A percentile compares a stretch with the other conserved stretches of the same genome.
Conservation (phyloP, 2,113 vertebrate species). For the Pristiophorus japonicus region DNA sequence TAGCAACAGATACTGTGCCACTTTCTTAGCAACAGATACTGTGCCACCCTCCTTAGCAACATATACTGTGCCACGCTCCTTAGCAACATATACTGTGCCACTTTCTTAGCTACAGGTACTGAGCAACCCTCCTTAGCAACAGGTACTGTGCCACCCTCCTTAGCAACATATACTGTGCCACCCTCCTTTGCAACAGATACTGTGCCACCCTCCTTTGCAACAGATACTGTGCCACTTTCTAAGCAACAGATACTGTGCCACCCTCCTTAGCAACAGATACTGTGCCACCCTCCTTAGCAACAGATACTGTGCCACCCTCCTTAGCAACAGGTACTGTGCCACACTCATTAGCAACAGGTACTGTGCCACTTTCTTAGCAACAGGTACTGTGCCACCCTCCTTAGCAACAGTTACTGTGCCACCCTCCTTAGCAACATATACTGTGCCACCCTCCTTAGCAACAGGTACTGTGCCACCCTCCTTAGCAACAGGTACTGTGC, state of each 20-base stretch:
- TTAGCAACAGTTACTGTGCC: not conserved
- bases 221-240: not conserved
- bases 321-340: not conserved
- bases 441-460: not conserved
- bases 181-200: not conserved
- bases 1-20: not conserved
- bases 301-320: not conserved
- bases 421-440: not conserved
- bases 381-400: slow-evolving; percentile 63
- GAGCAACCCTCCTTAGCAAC: not conserved
- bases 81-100: not conserved
- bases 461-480: not conserved
- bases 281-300: not conserved
- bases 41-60: slow-evolving; percentile 57
- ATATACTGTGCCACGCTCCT: slow-evolving; percentile 59
- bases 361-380: slow-evolving; percentile 52
- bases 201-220: not conserved
- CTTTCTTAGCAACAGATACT: not conserved
- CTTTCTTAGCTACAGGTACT: no score
- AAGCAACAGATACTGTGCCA: not conserved
- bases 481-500: not conserved
- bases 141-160: not conserved
- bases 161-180: not conserved
- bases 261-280: not conserved
- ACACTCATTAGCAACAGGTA: not conserved